phyloP scores from a whole-genome alignment of 2,888 invertebrate species.

The Colletes collaris region DNA sequence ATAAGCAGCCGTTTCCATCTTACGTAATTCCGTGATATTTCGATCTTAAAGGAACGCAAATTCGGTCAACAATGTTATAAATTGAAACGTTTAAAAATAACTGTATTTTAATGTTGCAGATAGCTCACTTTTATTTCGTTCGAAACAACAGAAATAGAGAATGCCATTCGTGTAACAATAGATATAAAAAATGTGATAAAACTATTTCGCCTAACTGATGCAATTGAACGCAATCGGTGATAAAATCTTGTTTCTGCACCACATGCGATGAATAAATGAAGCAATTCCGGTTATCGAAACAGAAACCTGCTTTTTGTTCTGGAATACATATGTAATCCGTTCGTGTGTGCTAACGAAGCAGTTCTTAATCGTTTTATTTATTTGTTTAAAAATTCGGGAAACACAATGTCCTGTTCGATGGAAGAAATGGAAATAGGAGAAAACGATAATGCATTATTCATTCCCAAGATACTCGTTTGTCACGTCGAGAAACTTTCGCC shows the following conservation, averaged over 20 bases:
- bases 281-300: no score
- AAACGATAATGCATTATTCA: no score
- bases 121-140: not conserved
- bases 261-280: not conserved
- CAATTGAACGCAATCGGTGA: conserved; percentile 2
- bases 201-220: not conserved
- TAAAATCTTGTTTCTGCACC: conserved; percentile 9
- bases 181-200: not conserved
- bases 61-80: no score
- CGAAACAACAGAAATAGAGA: not conserved
- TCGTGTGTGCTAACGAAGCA: not conserved
- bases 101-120: not conserved
- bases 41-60: not conserved
- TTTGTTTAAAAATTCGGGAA: no score
- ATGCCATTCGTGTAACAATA: no score
- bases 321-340: no score
- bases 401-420: no score
- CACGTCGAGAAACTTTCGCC: no score
- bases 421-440: no score
- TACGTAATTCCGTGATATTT: conserved; percentile 5
- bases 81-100: no score
- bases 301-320: no score
- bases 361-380: not conserved
- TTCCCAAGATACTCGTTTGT: no score
- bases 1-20: conserved; percentile 6